Evolutionary conservation across 1,140 invertebrate species (phyloP), one percentile per base, ranked within the genome.

Genomic region (Planococcus citri): DNA sequence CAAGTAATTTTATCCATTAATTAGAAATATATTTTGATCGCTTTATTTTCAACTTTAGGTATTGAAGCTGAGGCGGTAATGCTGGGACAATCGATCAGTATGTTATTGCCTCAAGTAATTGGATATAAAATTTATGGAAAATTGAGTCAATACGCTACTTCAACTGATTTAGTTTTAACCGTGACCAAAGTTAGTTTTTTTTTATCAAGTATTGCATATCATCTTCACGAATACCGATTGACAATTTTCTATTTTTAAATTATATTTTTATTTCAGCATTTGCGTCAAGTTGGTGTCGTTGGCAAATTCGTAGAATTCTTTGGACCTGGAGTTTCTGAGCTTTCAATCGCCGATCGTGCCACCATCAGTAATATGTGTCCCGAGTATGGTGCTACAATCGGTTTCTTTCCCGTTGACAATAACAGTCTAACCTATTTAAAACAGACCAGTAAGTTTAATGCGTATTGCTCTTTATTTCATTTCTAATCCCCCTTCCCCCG

Each of bases 271-370:
- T n/a, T 68, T 1, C 75, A 94, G 90, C 90, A 97, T 80, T 82
- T 98, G 69, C 83, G 95, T 29, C 88, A 94, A 78, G 76, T 97
- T 61, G 96, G 96, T 68, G 95, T 98, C 25, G 96, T 98, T 60
- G 95, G 94, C 58, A 98, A 98, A 77, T 99, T 98, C 81, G 95
- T 98, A 1, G 96, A 98, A 81, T 99, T 99, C 80, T 98, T 92
- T 78, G 97, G 97, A 0, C 87, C 92, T 0, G 95, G 96, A 8
- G 92, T 98, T 10, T 77, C 85, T 0, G 85, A 89, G 70, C 79
- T 99, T 1, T 95, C 92, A 61, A 94, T 99, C 68, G 95, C 96
- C 1, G 97, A 98, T 80, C 79, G 97, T 71, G 95, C 88, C 71
- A 97, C 85, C 37, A 96, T 92, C 77, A 94, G 87, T 37, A 98